Evolutionary conservation across 2,797 vertebrate species (phyloP).

Genomic region (Acanthurus lineatus): DNA sequence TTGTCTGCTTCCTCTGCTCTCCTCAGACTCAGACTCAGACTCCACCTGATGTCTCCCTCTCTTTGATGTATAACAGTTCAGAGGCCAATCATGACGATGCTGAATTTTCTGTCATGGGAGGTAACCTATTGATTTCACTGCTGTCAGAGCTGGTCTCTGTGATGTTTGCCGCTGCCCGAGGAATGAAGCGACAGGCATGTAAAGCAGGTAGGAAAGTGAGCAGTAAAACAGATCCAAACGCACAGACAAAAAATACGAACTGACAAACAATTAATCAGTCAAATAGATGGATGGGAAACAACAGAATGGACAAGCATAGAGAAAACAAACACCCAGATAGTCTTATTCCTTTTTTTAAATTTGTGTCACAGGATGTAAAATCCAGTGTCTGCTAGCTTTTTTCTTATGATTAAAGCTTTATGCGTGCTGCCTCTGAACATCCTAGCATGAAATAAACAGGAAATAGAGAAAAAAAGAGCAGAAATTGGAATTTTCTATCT

Average conservation of each 20-base stretch:
- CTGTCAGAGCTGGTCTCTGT: constrained; percentile 39
- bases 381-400: constrained; percentile 18
- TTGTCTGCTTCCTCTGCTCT: constrained; percentile 16
- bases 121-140: constrained; percentile 58
- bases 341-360: constrained; percentile 4
- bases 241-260: constrained; percentile 12
- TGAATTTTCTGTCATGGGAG: constrained; percentile 57
- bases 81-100: constrained; percentile 36
- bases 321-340: constrained; percentile 7
- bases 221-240: constrained; percentile 26
- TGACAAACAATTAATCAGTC: constrained; percentile 31
- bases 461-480: constrained; percentile 11
- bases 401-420: constrained; percentile 48
- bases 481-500: constrained; percentile 27
- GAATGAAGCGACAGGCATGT: constrained; percentile 38
- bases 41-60: constrained; percentile 27
- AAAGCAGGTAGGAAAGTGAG: constrained; percentile 27
- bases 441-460: constrained; percentile 31
- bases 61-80: constrained; percentile 48
- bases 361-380: constrained; percentile 27
- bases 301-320: constrained; percentile 10
- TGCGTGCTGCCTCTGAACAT: constrained; percentile 31
- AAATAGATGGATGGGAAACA: constrained; percentile 20
- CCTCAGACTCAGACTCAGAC: not conserved
- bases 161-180: constrained; percentile 45